Evolutionary conservation across 2,797 vertebrate genomes (phyloP), one percentile per base, ranked within the genome.

Genomic region (Eulemur albifrons): DNA sequence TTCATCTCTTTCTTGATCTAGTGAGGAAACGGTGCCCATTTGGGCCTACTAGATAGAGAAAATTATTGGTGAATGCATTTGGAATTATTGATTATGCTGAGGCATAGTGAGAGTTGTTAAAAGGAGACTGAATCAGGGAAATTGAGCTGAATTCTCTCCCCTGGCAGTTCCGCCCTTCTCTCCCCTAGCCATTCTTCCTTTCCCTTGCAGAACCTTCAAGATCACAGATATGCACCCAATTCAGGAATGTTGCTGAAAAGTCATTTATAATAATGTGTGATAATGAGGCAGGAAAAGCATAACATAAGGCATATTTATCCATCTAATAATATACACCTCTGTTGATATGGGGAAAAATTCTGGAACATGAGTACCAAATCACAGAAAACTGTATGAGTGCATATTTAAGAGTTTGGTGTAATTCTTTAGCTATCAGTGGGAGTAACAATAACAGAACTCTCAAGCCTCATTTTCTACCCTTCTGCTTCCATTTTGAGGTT

Each of bases 1-100:
- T 95, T 88, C 30, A 80, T 83, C 69, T 93, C 61, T 90, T 94
- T 96, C 54, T 92, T 93, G 75, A 93, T 82, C 35, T 30, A 54
- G 82, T 86, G 86, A 96, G 57, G n/a, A 90, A 83, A 94, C 86
- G 67, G 61, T 93, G 38, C 8, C 40, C 48, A 89, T 93, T 67
- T 94, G 50, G 21, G 73, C 43, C 54, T 57, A 91, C 17, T 90
- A 85, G 85, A 91, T 70, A 86, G 50, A 87, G 45, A 86, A 91
- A 91, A 86, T 93, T 94, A 95, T 93, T 82, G 82, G 94, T 65
- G 50, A 96, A 75, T 76, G 18, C 77, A 86, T 87, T 86, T 94
- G 67, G 82, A 79, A 93, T 79, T 96, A 95, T 95, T 93, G 96
- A 97, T 91, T 89, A 83, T 83, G 43, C 32, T 80, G 85, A 90